These are phyloP conservation scores for Nomada goodeniana DNA, from an alignment of 2,888 invertebrate species.

Conservation along the genomic window DNA sequence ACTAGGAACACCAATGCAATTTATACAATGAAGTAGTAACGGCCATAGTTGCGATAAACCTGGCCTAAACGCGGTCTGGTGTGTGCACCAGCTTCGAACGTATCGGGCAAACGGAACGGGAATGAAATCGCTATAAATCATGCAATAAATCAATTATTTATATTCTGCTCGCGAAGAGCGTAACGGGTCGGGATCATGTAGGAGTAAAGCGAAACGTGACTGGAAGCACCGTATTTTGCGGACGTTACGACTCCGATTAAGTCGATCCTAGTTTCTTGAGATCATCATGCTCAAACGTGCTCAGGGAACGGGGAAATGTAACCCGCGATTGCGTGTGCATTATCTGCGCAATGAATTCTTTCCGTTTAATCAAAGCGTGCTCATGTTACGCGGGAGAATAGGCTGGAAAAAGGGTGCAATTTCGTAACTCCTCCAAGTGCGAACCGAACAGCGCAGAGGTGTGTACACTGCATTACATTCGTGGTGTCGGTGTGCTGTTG, in stretches of 20 bases:
- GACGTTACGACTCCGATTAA: constrained; percentile 38
- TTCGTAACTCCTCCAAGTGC: not conserved
- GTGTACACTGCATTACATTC: not conserved
- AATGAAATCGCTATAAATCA: constrained; percentile 56
- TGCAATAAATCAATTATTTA: constrained; percentile 69
- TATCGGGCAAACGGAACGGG: constrained; percentile 34
- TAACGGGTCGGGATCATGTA: constrained; percentile 23
- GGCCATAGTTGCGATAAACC: constrained; percentile 72
- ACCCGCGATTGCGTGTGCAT: constrained; percentile 10
- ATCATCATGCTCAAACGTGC: constrained; percentile 5
- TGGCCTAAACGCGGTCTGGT: constrained; percentile 38
- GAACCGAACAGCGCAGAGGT: not conserved
- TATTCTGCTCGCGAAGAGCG: constrained; percentile 27
- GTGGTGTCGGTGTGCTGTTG: not conserved
- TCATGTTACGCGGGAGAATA: constrained; percentile 14
- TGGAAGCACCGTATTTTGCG: constrained; percentile 30
- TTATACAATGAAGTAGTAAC: constrained; percentile 75
- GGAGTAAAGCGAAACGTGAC: constrained; percentile 47
- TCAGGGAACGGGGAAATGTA: constrained; percentile 20
- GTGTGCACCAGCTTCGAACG: constrained; percentile 63
- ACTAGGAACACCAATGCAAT: constrained; percentile 73
- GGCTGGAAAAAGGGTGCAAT: not conserved
- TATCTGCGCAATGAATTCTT: constrained; percentile 18
- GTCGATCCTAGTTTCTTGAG: constrained; percentile 32
- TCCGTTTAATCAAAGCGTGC: not conserved